Conservation (phyloP, 1,140 invertebrate genomes). For the Drosophila ananassae region DNA sequence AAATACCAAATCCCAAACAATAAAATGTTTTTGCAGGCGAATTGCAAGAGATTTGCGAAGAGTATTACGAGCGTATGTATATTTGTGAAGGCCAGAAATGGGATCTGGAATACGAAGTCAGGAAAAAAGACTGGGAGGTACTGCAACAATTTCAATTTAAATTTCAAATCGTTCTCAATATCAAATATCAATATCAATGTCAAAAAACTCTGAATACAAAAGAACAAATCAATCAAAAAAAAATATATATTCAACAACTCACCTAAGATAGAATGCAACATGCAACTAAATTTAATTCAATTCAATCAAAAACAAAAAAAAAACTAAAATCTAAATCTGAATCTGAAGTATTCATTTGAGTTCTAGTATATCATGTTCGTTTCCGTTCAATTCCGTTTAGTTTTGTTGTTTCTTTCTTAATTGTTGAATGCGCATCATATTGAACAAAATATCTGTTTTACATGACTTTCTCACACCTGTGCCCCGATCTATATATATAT, state of each 20-base stretch:
- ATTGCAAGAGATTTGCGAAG: slow-evolving; percentile 93
- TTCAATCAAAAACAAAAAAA: neutral
- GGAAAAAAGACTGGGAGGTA: slow-evolving; percentile 99
- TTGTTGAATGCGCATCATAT: slow-evolving; percentile 53
- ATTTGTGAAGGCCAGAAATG: slow-evolving; percentile 99
- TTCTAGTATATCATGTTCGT: slow-evolving; percentile 51
- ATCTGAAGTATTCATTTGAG: slow-evolving; percentile 53
- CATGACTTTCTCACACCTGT: slow-evolving; percentile 38
- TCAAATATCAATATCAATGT: slow-evolving; percentile 37
- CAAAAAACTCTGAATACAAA: slow-evolving; percentile 65
- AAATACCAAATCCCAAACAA: slow-evolving; percentile 47
- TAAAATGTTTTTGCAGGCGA: slow-evolving; percentile 82
- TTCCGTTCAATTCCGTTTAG: slow-evolving; percentile 43
- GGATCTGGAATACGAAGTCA: slow-evolving; percentile 99
- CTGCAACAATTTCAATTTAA: slow-evolving; percentile 85
- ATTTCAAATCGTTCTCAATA: slow-evolving; percentile 52
- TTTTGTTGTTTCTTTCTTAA: slow-evolving; percentile 52
- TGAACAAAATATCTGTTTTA: slow-evolving; percentile 33
- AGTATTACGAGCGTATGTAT: slow-evolving; percentile 97
- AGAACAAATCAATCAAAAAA: slow-evolving; percentile 49
- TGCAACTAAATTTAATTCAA: slow-evolving; percentile 42
- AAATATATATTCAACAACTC: slow-evolving; percentile 28
- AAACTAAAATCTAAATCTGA: slow-evolving; percentile 42
- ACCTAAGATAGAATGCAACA: slow-evolving; percentile 47
- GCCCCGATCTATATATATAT: slow-evolving; percentile 28